These are phyloP conservation scores for Pterois miles DNA, from an alignment of 2,797 vertebrate genomes.

Conservation along the genomic window DNA sequence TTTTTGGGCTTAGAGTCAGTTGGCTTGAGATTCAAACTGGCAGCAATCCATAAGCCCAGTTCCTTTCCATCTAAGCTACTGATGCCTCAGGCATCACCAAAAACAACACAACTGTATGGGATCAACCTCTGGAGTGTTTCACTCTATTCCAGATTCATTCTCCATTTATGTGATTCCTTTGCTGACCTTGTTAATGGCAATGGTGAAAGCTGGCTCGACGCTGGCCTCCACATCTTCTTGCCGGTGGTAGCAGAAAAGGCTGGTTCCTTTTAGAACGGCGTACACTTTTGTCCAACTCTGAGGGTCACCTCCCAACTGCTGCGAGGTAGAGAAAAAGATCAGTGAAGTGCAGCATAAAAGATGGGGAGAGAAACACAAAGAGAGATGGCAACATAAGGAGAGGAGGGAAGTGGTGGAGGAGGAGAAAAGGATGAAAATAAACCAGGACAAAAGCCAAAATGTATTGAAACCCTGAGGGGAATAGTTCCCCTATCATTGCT, in stretches of 20 bases:
- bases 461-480: neutral
- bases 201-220: conserved; percentile 89
- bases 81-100: conserved; percentile 22
- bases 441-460: neutral
- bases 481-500: neutral
- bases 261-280: conserved; percentile 88
- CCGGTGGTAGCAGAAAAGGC: conserved; percentile 88
- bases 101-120: conserved; percentile 23
- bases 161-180: neutral
- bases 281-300: conserved; percentile 86
- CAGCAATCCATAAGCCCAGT: conserved; percentile 34
- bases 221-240: conserved; percentile 84
- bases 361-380: conserved; percentile 6
- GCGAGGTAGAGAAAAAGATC: conserved; percentile 35
- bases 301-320: conserved; percentile 86
- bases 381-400: conserved; percentile 7
- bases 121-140: conserved; percentile 13
- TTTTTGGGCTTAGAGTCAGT: conserved; percentile 1
- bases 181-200: conserved; percentile 91
- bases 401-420: neutral
- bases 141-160: neutral
- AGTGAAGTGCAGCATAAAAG: neutral
- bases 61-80: neutral
- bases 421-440: conserved; percentile 5
- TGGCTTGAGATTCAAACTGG: conserved; percentile 33